Percentiles rank a stretch among this genome's conserved stretches.
These are phyloP conservation scores for Phyllotis vaccarum DNA, from an alignment of 2,797 vertebrate species.

Conservation along the genomic window DNA sequence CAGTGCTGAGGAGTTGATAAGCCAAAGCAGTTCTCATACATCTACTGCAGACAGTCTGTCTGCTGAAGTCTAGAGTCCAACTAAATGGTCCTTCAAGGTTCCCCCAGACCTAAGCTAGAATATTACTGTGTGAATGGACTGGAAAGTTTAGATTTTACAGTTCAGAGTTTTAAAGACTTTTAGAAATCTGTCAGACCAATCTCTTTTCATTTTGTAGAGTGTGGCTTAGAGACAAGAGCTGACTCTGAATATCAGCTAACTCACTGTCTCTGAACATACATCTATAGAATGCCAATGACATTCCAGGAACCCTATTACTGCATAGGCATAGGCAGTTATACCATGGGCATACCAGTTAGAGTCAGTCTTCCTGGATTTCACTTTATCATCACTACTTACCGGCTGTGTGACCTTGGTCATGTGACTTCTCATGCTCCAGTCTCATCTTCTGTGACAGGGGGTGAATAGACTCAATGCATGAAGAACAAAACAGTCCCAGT, in stretches of 20 bases:
- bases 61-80: background rate
- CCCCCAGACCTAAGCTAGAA: background rate
- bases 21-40: background rate
- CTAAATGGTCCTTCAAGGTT: background rate
- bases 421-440: background rate
- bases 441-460: background rate
- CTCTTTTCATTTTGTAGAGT: slow-evolving; percentile 1
- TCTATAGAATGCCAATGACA: background rate
- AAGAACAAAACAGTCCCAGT: background rate
- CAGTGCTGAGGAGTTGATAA: background rate
- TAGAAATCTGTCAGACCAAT: background rate
- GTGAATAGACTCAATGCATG: background rate
- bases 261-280: background rate
- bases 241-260: background rate
- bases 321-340: background rate
- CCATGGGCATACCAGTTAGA: background rate
- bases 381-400: background rate
- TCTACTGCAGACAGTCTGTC: background rate
- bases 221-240: background rate
- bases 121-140: background rate
- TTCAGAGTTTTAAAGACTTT: background rate
- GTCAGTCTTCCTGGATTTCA: background rate
- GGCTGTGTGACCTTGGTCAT: background rate
- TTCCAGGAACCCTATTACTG: background rate
- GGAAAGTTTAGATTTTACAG: background rate